A percentile compares a stretch with the other conserved stretches of the same genome.
Evolutionary conservation across 1,140 invertebrate species (phyloP).

Genomic region (Pectinophora gossypiella): DNA sequence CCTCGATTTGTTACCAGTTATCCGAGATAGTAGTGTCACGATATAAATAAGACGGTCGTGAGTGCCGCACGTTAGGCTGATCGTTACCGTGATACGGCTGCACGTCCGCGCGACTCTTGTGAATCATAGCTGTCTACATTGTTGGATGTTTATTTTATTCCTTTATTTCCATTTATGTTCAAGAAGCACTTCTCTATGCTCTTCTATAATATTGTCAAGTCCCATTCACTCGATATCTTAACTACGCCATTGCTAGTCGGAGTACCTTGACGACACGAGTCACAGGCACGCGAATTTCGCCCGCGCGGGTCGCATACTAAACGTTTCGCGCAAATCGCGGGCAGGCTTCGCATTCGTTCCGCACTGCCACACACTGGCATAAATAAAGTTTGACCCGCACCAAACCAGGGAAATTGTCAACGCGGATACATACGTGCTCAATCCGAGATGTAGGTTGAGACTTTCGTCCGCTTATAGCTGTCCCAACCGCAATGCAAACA

Average conservation of each 20-base stretch:
- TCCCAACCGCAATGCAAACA: slow-evolving; percentile 63
- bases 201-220: too few relatives aligned
- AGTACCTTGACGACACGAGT: background rate
- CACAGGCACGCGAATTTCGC: background rate
- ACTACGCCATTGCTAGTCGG: too few relatives aligned
- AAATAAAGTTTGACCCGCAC: slow-evolving; percentile 46
- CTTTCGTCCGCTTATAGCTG: slow-evolving; percentile 56
- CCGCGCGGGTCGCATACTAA: slow-evolving; percentile 24
- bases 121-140: background rate
- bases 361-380: slow-evolving; percentile 49
- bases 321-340: slow-evolving; percentile 31
- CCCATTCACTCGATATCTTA: too few relatives aligned
- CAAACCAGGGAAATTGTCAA: slow-evolving; percentile 55
- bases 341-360: slow-evolving; percentile 62
- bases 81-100: slow-evolving; percentile 24
- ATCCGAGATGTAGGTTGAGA: slow-evolving; percentile 54
- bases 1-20: slow-evolving; percentile 27
- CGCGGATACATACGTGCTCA: slow-evolving; percentile 46
- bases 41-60: slow-evolving; percentile 34
- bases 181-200: too few relatives aligned
- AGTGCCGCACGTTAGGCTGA: slow-evolving; percentile 26
- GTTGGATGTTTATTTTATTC: background rate
- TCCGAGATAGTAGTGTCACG: slow-evolving; percentile 28
- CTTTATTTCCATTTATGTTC: too few relatives aligned
- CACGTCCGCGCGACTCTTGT: background rate